Base-by-base conservation (phyloP, 2,888 invertebrate species). In the Antitype chi region DNA sequence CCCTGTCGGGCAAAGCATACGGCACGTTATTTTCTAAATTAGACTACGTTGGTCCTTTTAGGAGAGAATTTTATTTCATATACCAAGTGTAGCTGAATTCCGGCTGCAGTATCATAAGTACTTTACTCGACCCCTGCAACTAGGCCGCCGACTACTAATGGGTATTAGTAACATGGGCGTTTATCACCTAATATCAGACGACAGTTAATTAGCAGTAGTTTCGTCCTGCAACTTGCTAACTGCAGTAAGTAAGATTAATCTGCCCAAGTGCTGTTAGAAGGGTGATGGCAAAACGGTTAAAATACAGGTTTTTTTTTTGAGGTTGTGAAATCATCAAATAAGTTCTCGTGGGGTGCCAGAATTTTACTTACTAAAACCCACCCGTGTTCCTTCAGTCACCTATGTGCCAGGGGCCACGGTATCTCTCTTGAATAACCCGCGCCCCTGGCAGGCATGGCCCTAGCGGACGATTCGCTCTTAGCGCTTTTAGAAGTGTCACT, bases 71-170 rank as follows among this genome's bases (percentile, higher is more conserved):
- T 38, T 13, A 17, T 52, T 17, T 23, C n/a, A 17, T 32, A 57
- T 38, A 23, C 1, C n/a, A 2, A 59, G 70, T 38, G 2, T 11
- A 32, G 28, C 3, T 32, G 25, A 4, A 47, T 25, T 15, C 23
- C 47, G 32, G 32, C 11, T 73, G 43, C 43, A 25, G 59, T 17
- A 8, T 5, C 23, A 53, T 20, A 28, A 76, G 70, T 70, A 63
- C 13, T 38, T 32, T 13, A 32, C 55, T 57, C 38, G 70, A 57
- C 28, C 55, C 9, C 28, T 43, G 49, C 57, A 78, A 70, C 77
- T 76, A 76, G 76, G 77, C 77, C 53, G 28, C 11, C 15, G 17
- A n/a, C 20, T n/a, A n/a, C 77, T 77, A 78, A 78, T 78, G 47
- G 43, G 43, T 32, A 64, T 57, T 57, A 77, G 77, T n/a, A 71